Evolutionary conservation across 2,797 vertebrate genomes (phyloP), one percentile per base, ranked within the genome.

Genomic region (Cheirogaleus major): DNA sequence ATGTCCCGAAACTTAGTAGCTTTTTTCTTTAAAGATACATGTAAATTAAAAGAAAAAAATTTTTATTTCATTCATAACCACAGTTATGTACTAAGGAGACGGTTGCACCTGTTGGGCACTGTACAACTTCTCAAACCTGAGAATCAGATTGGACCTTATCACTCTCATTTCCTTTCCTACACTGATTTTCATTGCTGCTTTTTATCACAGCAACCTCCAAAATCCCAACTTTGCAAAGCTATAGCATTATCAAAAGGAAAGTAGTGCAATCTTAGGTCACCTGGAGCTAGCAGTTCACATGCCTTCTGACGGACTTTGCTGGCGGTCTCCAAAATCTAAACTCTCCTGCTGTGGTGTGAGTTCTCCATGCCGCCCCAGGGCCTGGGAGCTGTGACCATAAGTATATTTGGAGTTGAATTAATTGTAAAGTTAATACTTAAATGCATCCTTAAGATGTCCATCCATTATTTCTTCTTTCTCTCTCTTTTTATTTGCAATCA

Each of bases 71-170:
- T 50, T 45, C 72, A 35, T 45, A 45, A 17, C 5, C 35, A 23
- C 25, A 15, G 23, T 22, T 43, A 23, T 9, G 27, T 18, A 18
- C 22, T n/a, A 1, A 17, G 0, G 7, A 75, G 38, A 41, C 9
- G 18, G 43, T 14, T 41, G 52, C 7, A 5, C 81, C 45, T 23
- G 2, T 15, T 14, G 3, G 14, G 22, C n/a, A 15, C n/a, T 27
- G 35, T 30, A 79, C 15, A 20, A 3, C 48, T 75, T 69, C 57
- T 55, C 52, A 43, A 45, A 30, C 32, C 25, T 23, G 8, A 38
- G 70, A 61, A 50, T 45, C 57, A 5, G 4, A 3, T 17, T 38
- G 45, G 5, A 50, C 23, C 27, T 11, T 11, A 11, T 8, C 32
- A 5, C 25, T 20, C 79, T 20, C 32, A 5, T 59, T 14, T 83